A percentile compares a stretch with the other conserved stretches of the same genome.
These are phyloP conservation scores for Myiotriccus ornatus DNA, from an alignment of 2,797 vertebrate species.

Conservation along the genomic window DNA sequence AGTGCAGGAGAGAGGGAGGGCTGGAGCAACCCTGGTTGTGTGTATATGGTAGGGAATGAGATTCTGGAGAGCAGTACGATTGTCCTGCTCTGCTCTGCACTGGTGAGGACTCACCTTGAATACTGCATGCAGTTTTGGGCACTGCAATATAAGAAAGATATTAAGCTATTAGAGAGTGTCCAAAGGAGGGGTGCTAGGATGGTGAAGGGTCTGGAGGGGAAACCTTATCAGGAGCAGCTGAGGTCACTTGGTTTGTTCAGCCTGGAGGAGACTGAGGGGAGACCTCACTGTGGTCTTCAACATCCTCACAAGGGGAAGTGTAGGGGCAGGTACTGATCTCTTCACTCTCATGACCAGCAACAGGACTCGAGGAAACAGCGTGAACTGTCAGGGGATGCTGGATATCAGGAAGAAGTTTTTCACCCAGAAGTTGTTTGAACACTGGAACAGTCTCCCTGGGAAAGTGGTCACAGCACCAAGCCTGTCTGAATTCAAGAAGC, in stretches of 20 bases:
- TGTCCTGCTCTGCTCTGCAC: neutral
- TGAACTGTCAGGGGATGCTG: neutral
- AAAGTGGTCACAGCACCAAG: neutral
- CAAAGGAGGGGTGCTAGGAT: neutral
- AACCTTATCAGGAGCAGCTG: neutral
- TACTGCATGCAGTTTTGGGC: neutral
- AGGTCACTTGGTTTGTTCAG: neutral
- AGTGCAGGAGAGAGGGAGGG: neutral
- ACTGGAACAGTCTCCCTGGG: neutral
- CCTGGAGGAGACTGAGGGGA: neutral
- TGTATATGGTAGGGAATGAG: neutral
- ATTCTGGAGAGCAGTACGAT: neutral
- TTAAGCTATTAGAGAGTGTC: neutral
- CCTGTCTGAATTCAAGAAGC: neutral
- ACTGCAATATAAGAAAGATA: accelerated
- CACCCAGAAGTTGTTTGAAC: accelerated
- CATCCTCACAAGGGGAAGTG: accelerated
- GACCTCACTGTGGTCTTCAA: neutral
- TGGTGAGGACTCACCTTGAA: accelerated
- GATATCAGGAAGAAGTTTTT: neutral
- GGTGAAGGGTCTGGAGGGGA: neutral
- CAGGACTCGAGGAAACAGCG: neutral
- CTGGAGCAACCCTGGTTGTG: neutral
- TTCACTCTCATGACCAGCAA: neutral
- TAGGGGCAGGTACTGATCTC: neutral